Evolutionary conservation across 2,888 invertebrate species (phyloP).

Genomic region (Ophion slaviceki): DNA sequence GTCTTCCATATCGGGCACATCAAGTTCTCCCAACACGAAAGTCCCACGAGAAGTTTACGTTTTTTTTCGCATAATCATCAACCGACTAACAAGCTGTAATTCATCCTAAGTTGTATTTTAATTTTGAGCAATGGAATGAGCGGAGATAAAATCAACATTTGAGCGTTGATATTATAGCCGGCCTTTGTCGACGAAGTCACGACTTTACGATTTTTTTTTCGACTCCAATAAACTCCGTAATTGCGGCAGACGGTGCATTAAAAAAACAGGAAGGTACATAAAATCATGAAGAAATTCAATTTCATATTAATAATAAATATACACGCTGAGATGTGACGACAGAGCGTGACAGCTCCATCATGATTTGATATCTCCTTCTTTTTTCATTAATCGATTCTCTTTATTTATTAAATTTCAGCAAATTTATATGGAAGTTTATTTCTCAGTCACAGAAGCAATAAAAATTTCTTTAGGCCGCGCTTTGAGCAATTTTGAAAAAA

Average conservation of each 20-base stretch:
- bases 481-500: no score
- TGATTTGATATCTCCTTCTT: constrained; percentile 31
- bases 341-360: constrained; percentile 39
- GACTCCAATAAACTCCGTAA: constrained; percentile 51
- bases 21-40: constrained; percentile 6
- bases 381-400: constrained; percentile 3
- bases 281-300: constrained; percentile 17
- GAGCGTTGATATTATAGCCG: neutral
- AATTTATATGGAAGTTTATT: constrained; percentile 7
- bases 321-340: neutral
- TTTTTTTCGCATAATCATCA: neutral
- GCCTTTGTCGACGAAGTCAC: constrained; percentile 46
- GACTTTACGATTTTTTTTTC: constrained; percentile 30
- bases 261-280: constrained; percentile 16
- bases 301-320: constrained; percentile 36
- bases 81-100: neutral
- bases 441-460: neutral
- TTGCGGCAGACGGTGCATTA: constrained; percentile 3
- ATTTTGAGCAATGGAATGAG: neutral
- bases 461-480: no score
- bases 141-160: neutral
- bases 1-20: constrained; percentile 7
- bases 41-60: neutral
- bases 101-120: neutral
- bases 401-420: neutral